These are phyloP conservation scores for Corvus moneduloides DNA, from an alignment of 2,113 vertebrate species.

Conservation along the genomic window DNA sequence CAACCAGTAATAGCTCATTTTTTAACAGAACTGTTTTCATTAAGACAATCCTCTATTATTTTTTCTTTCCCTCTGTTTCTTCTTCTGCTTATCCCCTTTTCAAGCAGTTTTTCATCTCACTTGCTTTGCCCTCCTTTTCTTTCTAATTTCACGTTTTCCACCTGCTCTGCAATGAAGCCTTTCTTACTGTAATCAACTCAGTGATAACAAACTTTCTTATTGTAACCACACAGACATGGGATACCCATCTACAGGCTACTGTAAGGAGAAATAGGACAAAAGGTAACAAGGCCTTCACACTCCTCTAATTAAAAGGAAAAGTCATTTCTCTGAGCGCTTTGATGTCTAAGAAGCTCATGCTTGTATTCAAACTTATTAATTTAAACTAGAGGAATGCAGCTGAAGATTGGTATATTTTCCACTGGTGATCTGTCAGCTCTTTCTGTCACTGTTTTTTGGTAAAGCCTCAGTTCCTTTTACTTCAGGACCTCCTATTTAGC, in stretches of 20 bases:
- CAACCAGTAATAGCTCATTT: not conserved
- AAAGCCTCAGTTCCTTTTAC: not conserved
- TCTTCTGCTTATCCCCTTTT: not conserved
- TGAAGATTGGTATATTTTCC: not conserved
- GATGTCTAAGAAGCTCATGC: not conserved
- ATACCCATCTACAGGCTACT: not conserved
- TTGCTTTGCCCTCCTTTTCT: not conserved
- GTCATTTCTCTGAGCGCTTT: not conserved
- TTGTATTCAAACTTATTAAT: not conserved
- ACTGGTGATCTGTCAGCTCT: not conserved
- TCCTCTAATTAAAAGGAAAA: not conserved
- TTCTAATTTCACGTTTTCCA: not conserved
- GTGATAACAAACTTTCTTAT: not conserved
- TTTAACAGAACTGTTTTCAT: not conserved
- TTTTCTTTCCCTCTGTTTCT: not conserved
- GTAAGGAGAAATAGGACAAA: not conserved
- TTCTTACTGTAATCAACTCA: rapidly evolving
- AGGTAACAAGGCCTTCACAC: not conserved
- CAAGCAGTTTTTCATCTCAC: not conserved
- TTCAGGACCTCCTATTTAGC: not conserved
- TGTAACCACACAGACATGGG: not conserved
- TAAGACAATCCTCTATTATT: not conserved
- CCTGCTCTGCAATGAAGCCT: not conserved
- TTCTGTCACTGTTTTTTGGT: not conserved
- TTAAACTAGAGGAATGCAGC: not conserved